Percentiles rank a stretch among this genome's conserved stretches.
Evolutionary conservation across 2,797 vertebrate genomes (phyloP).

Genomic region (Hapalemur alaotrensis): DNA sequence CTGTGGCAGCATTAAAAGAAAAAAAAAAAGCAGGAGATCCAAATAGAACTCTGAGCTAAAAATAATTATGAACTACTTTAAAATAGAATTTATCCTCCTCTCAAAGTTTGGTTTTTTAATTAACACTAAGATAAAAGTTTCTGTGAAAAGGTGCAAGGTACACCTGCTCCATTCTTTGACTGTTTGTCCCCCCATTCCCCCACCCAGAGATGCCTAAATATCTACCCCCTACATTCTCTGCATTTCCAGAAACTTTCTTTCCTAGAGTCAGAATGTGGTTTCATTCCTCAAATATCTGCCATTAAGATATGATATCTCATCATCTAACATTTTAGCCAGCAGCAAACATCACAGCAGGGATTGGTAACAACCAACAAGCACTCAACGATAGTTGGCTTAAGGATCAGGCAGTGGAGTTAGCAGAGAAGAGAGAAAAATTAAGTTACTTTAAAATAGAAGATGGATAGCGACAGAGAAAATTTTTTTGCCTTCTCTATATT

Average conservation of each 20-base stretch:
- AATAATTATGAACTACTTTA: neutral
- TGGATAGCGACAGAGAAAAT: neutral
- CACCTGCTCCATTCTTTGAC: neutral
- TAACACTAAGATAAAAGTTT: neutral
- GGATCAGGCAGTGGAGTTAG: neutral
- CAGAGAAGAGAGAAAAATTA: neutral
- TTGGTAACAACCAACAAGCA: neutral
- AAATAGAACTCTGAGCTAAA: conserved; percentile 28
- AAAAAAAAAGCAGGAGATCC: neutral
- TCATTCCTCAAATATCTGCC: neutral
- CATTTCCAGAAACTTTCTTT: neutral
- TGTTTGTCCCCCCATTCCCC: neutral
- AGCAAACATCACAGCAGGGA: neutral
- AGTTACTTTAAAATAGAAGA: neutral
- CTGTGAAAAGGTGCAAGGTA: neutral
- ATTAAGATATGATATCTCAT: neutral
- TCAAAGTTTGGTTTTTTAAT: conserved; percentile 37
- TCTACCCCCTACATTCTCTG: neutral
- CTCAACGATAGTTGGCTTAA: neutral
- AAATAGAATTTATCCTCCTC: neutral
- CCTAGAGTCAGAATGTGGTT: neutral
- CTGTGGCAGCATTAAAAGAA: neutral
- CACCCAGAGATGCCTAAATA: neutral
- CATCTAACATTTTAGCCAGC: neutral
- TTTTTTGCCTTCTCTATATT: neutral